These are phyloP conservation scores for Drosophila pruinosa DNA, from an alignment of 1,140 invertebrate genomes.

Conservation along the genomic window DNA sequence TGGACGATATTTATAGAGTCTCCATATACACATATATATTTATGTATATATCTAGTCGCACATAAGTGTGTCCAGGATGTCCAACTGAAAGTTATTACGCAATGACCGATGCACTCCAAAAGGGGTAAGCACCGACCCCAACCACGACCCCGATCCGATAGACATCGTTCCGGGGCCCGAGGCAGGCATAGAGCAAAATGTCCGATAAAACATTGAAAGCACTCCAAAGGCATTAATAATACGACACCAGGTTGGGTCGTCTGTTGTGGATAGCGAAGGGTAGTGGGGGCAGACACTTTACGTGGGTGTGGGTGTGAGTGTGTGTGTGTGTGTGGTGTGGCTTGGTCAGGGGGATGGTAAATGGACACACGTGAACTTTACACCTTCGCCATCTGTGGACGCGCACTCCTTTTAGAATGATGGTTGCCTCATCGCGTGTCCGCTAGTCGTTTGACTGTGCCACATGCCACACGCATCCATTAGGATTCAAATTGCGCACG, in stretches of 20 bases:
- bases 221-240: constrained; percentile 80
- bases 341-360: constrained; percentile 46
- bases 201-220: constrained; percentile 79
- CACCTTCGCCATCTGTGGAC: constrained; percentile 57
- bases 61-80: constrained; percentile 6
- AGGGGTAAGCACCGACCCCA: constrained; percentile 10
- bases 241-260: constrained; percentile 29
- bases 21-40: constrained; percentile 1
- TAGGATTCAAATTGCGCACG: constrained; percentile 77
- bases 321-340: not conserved
- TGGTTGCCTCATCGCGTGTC: constrained; percentile 68
- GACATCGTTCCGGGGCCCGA: constrained; percentile 43
- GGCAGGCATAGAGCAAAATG: constrained; percentile 54
- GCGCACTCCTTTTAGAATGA: constrained; percentile 21
- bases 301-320: not conserved
- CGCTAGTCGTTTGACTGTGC: constrained; percentile 65
- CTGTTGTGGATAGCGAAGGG: not conserved
- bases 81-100: constrained; percentile 76
- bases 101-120: constrained; percentile 63
- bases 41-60: not conserved
- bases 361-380: constrained; percentile 79
- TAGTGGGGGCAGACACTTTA: not conserved
- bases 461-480: constrained; percentile 75
- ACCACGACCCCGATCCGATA: constrained; percentile 34
- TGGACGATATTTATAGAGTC: constrained; percentile 56